Percentiles rank a stretch among this genome's conserved stretches.
These are phyloP conservation scores for Agrotis exclamationis DNA, from an alignment of 2,888 invertebrate species.

Conservation along the genomic window DNA sequence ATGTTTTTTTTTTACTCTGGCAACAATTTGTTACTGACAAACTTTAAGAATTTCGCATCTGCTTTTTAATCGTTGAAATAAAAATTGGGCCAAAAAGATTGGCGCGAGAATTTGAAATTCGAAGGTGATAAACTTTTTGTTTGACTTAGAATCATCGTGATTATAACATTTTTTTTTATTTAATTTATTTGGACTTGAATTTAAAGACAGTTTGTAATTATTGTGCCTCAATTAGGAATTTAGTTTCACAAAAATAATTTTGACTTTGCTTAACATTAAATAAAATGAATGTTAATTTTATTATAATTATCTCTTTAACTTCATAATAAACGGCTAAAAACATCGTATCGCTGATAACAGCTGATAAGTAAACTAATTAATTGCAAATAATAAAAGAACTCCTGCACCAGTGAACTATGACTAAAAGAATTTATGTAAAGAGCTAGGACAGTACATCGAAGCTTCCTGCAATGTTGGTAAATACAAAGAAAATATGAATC, in stretches of 20 bases:
- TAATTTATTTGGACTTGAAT: neutral
- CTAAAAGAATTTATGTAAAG: conserved; percentile 19
- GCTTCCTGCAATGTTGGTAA: neutral
- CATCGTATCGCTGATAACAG: neutral
- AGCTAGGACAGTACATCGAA: neutral
- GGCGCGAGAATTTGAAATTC: conserved; percentile 44
- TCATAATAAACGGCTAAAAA: neutral
- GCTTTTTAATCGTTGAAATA: conserved; percentile 64
- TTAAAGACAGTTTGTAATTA: neutral
- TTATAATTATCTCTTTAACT: neutral
- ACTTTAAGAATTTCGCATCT: conserved; percentile 72
- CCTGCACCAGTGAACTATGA: neutral
- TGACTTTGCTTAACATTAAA: neutral
- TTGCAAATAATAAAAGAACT: conserved; percentile 1
- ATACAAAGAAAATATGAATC: neutral
- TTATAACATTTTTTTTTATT: neutral
- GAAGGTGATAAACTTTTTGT: conserved; percentile 39
- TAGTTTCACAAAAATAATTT: neutral
- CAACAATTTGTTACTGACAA: conserved; percentile 59
- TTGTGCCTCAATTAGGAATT: neutral
- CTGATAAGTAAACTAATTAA: conserved; percentile 15
- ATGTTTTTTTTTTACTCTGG: conserved; percentile 46
- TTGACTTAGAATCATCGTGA: neutral
- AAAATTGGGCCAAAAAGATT: conserved; percentile 66
- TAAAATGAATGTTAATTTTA: neutral